These are phyloP conservation scores for Microctonus brassicae DNA, from an alignment of 2,888 invertebrate species.

Conservation along the genomic window DNA sequence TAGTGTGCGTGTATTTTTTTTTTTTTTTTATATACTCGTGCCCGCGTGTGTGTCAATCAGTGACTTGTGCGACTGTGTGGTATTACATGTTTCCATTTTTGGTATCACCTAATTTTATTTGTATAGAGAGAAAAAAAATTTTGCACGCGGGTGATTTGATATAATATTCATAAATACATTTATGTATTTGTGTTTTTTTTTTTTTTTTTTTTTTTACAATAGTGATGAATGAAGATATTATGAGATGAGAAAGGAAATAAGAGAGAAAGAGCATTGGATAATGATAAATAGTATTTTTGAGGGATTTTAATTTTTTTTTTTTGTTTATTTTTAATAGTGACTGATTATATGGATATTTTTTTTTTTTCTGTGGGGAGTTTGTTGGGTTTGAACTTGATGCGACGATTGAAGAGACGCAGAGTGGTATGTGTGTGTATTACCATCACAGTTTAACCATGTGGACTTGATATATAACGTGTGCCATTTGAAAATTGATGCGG, in stretches of 20 bases:
- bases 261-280: neutral
- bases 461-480: constrained; percentile 35
- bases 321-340: no score
- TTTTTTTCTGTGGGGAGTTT: no score
- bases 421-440: neutral
- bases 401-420: neutral
- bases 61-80: constrained; percentile 19
- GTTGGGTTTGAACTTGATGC: neutral
- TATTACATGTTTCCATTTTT: neutral
- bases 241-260: neutral
- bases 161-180: no score
- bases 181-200: no score
- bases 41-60: constrained; percentile 5
- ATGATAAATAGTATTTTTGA: neutral
- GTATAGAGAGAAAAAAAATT: neutral
- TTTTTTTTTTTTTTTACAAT: no score
- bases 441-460: constrained; percentile 28
- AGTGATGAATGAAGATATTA: neutral
- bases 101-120: neutral
- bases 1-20: constrained; percentile 23
- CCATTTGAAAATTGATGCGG: neutral
- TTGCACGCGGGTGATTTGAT: no score
- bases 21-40: no score
- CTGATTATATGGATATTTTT: no score
- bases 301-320: no score